Conservation (phyloP, 1,140 invertebrate genomes). For the Psilanteris sp. region DNA sequence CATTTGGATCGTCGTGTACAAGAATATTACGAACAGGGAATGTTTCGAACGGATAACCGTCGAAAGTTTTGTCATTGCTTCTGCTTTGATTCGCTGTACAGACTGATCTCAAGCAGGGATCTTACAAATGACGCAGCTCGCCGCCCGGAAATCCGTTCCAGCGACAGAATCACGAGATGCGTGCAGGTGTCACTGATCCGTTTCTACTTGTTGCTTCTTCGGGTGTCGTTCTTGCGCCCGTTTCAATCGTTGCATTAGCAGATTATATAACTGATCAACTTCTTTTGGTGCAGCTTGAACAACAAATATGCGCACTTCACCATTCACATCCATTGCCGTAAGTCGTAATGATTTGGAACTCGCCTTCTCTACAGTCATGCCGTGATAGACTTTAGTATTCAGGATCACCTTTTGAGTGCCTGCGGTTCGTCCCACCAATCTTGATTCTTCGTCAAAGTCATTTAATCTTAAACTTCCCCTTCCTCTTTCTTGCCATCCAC, state of each 20-base stretch:
- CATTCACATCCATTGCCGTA: conserved; percentile 92
- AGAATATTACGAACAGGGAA: conserved; percentile 69
- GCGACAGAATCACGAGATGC: not conserved
- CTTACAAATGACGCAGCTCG: conserved; percentile 9
- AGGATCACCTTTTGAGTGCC: conserved; percentile 93
- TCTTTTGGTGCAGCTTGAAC: conserved; percentile 89
- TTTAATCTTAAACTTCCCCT: conserved; percentile 93
- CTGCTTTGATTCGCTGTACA: conserved; percentile 33
- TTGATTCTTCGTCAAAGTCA: conserved; percentile 86
- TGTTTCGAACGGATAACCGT: conserved; percentile 64
- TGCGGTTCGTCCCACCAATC: conserved; percentile 91
- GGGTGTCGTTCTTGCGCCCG: conserved; percentile 77
- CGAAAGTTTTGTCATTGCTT: conserved; percentile 3
- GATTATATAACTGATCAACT: conserved; percentile 86
- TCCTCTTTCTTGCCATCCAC: conserved; percentile 93
- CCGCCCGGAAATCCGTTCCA: conserved; percentile 9
- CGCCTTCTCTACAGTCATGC: conserved; percentile 93
- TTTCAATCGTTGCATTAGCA: conserved; percentile 84
- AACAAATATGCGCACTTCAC: conserved; percentile 91
- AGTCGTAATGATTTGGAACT: conserved; percentile 92
- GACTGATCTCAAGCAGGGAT: conserved; percentile 21
- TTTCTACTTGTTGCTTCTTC: conserved; percentile 69
- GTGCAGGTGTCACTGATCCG: conserved; percentile 73
- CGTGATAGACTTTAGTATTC: conserved; percentile 96
- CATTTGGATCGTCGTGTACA: conserved; percentile 66